Percentiles rank a stretch among this genome's conserved stretches.
These are phyloP conservation scores for Aricia artaxerxes DNA, from an alignment of 2,888 invertebrate species.

Conservation along the genomic window DNA sequence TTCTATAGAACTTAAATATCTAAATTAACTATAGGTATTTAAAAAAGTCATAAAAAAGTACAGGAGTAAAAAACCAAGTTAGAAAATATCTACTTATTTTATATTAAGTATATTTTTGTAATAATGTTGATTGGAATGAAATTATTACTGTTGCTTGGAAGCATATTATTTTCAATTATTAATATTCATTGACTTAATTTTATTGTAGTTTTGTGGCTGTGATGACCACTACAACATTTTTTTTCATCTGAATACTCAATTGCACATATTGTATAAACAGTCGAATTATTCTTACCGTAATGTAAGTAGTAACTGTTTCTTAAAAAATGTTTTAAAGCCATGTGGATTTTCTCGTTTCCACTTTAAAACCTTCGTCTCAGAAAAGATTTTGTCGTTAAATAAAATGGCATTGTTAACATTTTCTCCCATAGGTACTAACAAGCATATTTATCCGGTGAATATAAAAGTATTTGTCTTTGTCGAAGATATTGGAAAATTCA, in stretches of 20 bases:
- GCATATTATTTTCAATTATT: constrained; percentile 1
- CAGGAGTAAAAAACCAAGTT: neutral
- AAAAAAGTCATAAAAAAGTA: neutral
- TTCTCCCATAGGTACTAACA: too few relatives aligned
- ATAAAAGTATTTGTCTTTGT: too few relatives aligned
- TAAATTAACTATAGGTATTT: neutral
- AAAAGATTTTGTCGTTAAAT: too few relatives aligned
- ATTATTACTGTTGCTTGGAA: neutral
- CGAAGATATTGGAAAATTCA: neutral
- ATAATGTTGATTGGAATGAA: constrained; percentile 19
- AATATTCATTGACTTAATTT: constrained; percentile 6
- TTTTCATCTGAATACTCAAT: constrained; percentile 15
- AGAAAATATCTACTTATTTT: neutral
- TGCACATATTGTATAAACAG: neutral
- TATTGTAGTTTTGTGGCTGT: constrained; percentile 36
- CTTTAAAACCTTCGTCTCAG: too few relatives aligned
- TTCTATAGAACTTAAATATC: neutral
- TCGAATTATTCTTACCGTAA: neutral
- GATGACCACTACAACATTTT: constrained; percentile 37
- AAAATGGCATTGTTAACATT: too few relatives aligned
- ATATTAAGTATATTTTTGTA: constrained; percentile 15
- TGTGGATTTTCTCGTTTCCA: too few relatives aligned
- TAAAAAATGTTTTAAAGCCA: too few relatives aligned
- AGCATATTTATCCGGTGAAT: too few relatives aligned
- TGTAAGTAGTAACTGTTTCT: too few relatives aligned